phyloP scores from a whole-genome alignment of 2,113 vertebrate species.

The Phrynosoma blainvillii region DNA sequence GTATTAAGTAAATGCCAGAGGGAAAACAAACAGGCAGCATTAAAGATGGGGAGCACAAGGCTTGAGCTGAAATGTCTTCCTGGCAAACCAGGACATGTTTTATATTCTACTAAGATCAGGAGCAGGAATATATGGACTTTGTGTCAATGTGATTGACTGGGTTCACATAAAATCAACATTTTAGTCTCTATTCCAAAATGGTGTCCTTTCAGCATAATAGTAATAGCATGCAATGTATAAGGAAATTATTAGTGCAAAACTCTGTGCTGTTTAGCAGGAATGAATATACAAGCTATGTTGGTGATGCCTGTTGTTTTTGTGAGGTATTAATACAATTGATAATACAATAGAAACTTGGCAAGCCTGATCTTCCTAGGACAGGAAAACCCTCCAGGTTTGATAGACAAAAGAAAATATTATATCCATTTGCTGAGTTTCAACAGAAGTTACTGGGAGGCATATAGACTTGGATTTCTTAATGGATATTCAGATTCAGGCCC shows the following conservation, averaged over 20 bases:
- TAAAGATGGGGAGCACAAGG: neutral
- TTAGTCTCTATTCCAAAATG: neutral
- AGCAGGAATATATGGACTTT: neutral
- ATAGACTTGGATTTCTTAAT: too few relatives aligned
- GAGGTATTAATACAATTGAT: neutral
- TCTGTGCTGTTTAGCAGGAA: neutral
- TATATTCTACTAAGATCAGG: neutral
- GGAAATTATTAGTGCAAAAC: neutral
- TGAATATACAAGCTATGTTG: neutral
- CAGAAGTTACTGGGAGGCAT: too few relatives aligned
- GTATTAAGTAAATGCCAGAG: conserved; percentile 37
- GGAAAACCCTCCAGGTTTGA: too few relatives aligned
- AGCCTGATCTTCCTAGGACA: too few relatives aligned
- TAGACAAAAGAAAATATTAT: too few relatives aligned
- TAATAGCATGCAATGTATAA: neutral
- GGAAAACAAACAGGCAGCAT: neutral
- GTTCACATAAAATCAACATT: neutral
- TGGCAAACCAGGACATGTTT: neutral
- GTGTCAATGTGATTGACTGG: neutral
- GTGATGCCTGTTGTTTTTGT: neutral
- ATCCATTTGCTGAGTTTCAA: too few relatives aligned
- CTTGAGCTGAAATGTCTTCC: neutral
- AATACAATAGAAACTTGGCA: too few relatives aligned
- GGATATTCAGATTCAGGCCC: too few relatives aligned
- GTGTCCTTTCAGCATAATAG: neutral